Base-by-base conservation (phyloP, 1,140 invertebrate species). In the Dreissena rostriformis region DNA sequence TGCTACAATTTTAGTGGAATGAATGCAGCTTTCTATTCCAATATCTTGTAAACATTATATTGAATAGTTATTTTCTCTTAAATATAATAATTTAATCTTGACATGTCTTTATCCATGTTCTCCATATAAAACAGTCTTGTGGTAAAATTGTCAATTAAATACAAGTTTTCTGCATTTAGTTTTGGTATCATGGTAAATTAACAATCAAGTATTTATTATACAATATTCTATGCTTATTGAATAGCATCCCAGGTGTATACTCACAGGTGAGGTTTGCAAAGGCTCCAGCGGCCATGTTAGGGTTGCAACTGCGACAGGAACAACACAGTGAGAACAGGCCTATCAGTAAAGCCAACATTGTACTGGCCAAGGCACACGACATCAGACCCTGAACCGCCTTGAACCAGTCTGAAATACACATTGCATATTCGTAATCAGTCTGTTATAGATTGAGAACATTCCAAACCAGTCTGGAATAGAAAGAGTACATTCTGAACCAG, bases 311-410 rank as follows among this genome's bases (percentile, higher is more conserved):
- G 67, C 90, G 90, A 85, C 91, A 91, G 65, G 82, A 73, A 79
- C 91, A 91, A 76, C 91, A 92, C 19, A 92, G 83, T 12, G 91
- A 92, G 78, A 91, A 91, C 26, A 92, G 86, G 52, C 88, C 91
- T 79, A 92, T 88, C 29, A 92, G 65, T 2, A 92, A 86, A 4
- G 91, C 86, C 52, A 92, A 66, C 67, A 92, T 73, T 55, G 89
- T 87, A 49, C 86, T 90, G 14, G 89, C 90, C 55, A 91, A 86
- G 17, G 91, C 90, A 87, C 89, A 88, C 19, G 91, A 87, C 88
- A 92, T 90, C 87, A 92, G 68, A 10, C 91, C 91, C 72, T 92
- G 91, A 2, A 91, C 90, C 5, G 91, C 91, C 82, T 92, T 92
- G 82, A 91, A 92, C 91, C 91, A 92, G 70, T 90, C 91, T 92